These are phyloP conservation scores for Drosophila kanekoi DNA, from an alignment of 2,888 invertebrate species.

Conservation along the genomic window DNA sequence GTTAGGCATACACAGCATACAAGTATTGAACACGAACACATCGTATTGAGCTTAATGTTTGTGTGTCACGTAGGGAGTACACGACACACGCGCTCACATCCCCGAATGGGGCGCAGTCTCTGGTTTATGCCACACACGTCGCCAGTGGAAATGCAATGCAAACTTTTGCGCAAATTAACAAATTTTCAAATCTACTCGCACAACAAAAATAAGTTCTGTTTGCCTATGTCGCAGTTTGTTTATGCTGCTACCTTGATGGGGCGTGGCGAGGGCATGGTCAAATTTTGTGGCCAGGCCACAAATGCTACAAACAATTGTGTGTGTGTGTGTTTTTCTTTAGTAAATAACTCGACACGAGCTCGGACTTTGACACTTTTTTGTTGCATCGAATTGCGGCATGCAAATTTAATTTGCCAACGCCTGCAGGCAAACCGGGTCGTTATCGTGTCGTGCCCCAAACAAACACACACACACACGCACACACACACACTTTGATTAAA, in stretches of 20 bases:
- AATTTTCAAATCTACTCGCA: slow-evolving; percentile 65
- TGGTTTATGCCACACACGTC: slow-evolving; percentile 72
- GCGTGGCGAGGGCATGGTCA: slow-evolving; percentile 23
- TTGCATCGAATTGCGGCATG: slow-evolving; percentile 72
- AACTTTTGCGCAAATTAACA: slow-evolving; percentile 79
- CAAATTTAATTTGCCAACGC: slow-evolving; percentile 74
- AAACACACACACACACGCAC: slow-evolving; percentile 22
- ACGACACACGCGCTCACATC: background rate
- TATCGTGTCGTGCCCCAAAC: slow-evolving; percentile 30
- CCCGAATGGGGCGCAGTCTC: background rate
- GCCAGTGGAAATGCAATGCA: slow-evolving; percentile 67
- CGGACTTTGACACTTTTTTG: slow-evolving; percentile 73
- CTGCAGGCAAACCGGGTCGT: slow-evolving; percentile 58
- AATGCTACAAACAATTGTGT: slow-evolving; percentile 75
- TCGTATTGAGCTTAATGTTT: background rate
- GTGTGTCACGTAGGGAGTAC: background rate
- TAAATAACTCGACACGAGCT: slow-evolving; percentile 63
- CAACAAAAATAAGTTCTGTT: slow-evolving; percentile 68
- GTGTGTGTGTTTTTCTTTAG: slow-evolving; percentile 78
- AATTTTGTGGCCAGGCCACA: slow-evolving; percentile 56
- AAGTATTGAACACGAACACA: too few relatives aligned
- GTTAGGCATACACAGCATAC: too few relatives aligned
- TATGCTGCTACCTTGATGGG: slow-evolving; percentile 55
- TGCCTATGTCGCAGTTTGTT: slow-evolving; percentile 72
- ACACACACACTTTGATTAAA: slow-evolving; percentile 63